These are phyloP conservation scores for Lepidurus packardi DNA, from an alignment of 1,140 invertebrate species.

Conservation along the genomic window DNA sequence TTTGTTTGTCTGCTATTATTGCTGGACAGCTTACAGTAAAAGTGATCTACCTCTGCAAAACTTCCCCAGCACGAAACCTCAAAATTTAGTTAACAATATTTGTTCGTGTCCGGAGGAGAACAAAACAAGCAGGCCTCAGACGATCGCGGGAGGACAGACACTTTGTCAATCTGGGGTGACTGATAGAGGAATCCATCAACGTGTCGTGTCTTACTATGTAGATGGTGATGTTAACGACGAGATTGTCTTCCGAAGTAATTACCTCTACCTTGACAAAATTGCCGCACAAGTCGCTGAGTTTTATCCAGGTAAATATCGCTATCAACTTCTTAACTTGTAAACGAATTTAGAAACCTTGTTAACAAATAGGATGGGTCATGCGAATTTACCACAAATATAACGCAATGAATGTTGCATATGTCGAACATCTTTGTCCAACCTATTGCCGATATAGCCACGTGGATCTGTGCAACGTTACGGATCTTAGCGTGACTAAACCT, in stretches of 20 bases:
- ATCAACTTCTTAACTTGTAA: not conserved
- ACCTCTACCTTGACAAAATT: conserved; percentile 5
- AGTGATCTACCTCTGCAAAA: not conserved
- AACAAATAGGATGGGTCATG: conserved; percentile 24
- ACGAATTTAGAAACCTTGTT: not conserved
- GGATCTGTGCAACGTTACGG: conserved; percentile 24
- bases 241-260: not conserved
- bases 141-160: not conserved
- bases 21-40: not conserved
- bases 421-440: not conserved
- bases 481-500: not conserved
- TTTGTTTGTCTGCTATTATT: not conserved
- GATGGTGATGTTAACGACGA: conserved; percentile 15
- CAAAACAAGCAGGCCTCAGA: not conserved
- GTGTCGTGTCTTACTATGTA: conserved; percentile 6
- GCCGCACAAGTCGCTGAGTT: not conserved
- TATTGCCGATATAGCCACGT: conserved; percentile 25
- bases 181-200: conserved; percentile 1
- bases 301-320: conserved; percentile 24
- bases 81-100: not conserved
- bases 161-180: not conserved
- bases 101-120: not conserved
- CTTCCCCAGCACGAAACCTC: not conserved
- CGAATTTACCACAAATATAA: conserved; percentile 32
- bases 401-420: not conserved